Base-by-base conservation (phyloP, 2,888 invertebrate species). In the Dicycla oo region DNA sequence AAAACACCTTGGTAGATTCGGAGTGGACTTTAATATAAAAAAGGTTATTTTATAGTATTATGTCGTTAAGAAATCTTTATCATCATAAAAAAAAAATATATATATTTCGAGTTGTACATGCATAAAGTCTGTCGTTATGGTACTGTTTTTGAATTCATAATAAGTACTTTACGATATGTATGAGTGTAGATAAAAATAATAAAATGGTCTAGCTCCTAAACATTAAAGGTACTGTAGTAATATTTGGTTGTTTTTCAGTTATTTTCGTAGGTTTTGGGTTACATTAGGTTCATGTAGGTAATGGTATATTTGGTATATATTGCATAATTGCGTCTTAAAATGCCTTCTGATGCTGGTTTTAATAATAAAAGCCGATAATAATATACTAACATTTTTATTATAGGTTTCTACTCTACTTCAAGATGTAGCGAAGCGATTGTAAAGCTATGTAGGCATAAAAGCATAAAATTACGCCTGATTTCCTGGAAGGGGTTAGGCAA, bases 361-460 rank as follows among this genome's bases (percentile, higher is more conserved):
- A 20, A 23, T 38, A 13, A 30, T 38, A 18, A 30, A 13, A 1
- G 51, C 40, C 61, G 56, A 64, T 40, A n/a, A 26, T 34, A 10
- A 20, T 26, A 20, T 13, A 80, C 60, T 78, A 78, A 78, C 56
- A 51, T 38, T 40, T 69, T 49, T 6, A 30, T n/a, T 30, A n/a
- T n/a, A 20, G 34, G 26, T 30, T 64, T 30, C 3, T 40, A 23
- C 3, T 15, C n/a, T 18, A 38, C 30, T 66, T 30, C n/a, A 53
- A 63, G 23, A 4, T 61, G 7, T 76, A 70, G 78, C 23, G 75
- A 64, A 76, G 60, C 70, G 69, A 77, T 54, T 60, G 13, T 13
- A 2, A 15, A 13, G 4, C 26, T 61, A 26, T 60, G 18, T 13
- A 3, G 53, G 3, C 7, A 26, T 26, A 53, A 23, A 23, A 51